A percentile compares a stretch with the other conserved stretches of the same genome.
Evolutionary conservation across 2,113 vertebrate genomes (phyloP).

Genomic region (Salvelinus fontinalis): DNA sequence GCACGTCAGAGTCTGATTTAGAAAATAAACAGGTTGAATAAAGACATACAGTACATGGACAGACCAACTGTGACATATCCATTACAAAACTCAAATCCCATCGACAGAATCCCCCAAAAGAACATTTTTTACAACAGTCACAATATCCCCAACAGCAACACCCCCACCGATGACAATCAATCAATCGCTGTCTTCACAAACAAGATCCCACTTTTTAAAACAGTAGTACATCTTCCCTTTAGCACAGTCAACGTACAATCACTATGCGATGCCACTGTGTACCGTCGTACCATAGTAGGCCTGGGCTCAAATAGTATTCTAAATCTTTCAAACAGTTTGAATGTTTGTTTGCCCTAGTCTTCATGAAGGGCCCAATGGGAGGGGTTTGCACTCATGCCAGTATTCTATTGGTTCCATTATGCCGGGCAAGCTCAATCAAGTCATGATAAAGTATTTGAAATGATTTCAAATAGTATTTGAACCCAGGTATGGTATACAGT

Average conservation of each 20-base stretch:
- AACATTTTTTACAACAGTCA: conserved; percentile 16
- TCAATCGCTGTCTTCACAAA: neutral
- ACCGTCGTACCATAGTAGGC: neutral
- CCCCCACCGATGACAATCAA: conserved; percentile 23
- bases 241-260: conserved; percentile 15
- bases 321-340: too few species aligned
- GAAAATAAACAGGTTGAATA: conserved; percentile 22
- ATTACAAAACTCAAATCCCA: neutral
- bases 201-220: neutral
- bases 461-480: too few species aligned
- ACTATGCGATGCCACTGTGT: conserved; percentile 21
- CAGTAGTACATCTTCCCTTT: neutral
- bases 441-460: too few species aligned
- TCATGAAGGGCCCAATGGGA: too few species aligned
- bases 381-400: too few species aligned
- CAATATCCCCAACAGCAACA: conserved; percentile 38
- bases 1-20: neutral
- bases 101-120: neutral
- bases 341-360: too few species aligned
- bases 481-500: neutral
- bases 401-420: too few species aligned
- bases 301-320: neutral
- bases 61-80: too few species aligned
- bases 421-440: too few species aligned
- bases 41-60: conserved; percentile 15